These are phyloP conservation scores for Lottia scabra DNA, from an alignment of 2,888 invertebrate species.

Conservation along the genomic window DNA sequence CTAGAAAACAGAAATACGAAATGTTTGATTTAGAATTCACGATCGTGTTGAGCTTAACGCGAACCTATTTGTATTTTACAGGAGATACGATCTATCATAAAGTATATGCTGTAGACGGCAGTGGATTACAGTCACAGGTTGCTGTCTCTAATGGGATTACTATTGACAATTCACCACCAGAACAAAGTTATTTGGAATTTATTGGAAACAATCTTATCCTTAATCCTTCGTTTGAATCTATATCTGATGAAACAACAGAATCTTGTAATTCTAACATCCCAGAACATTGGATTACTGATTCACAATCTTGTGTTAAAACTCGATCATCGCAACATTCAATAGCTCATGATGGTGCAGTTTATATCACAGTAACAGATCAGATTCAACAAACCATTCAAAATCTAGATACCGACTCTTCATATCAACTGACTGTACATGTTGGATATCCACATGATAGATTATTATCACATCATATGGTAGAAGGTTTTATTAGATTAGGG, in stretches of 20 bases:
- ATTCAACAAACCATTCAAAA: not conserved
- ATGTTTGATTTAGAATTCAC: too few species aligned
- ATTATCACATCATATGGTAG: slow-evolving; percentile 8
- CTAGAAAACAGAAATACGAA: too few species aligned
- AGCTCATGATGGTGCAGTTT: not conserved
- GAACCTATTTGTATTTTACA: slow-evolving; percentile 10
- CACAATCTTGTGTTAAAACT: not conserved
- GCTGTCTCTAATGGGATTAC: slow-evolving; percentile 43
- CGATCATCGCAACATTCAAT: not conserved
- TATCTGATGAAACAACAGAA: not conserved
- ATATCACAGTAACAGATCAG: not conserved
- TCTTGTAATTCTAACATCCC: not conserved
- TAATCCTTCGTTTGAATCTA: slow-evolving; percentile 37
- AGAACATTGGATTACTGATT: slow-evolving; percentile 5
- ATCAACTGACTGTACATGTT: slow-evolving; percentile 15
- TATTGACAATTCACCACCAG: slow-evolving; percentile 40
- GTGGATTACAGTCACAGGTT: slow-evolving; percentile 32
- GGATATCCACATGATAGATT: slow-evolving; percentile 17
- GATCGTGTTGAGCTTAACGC: too few species aligned
- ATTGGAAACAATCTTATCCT: slow-evolving; percentile 23
- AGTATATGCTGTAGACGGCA: slow-evolving; percentile 38
- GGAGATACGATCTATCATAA: slow-evolving; percentile 35
- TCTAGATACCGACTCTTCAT: not conserved
- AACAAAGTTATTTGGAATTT: slow-evolving; percentile 21
- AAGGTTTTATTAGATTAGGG: slow-evolving; percentile 27